Conservation (phyloP, 2,113 vertebrate species). For the Condylura cristata region DNA sequence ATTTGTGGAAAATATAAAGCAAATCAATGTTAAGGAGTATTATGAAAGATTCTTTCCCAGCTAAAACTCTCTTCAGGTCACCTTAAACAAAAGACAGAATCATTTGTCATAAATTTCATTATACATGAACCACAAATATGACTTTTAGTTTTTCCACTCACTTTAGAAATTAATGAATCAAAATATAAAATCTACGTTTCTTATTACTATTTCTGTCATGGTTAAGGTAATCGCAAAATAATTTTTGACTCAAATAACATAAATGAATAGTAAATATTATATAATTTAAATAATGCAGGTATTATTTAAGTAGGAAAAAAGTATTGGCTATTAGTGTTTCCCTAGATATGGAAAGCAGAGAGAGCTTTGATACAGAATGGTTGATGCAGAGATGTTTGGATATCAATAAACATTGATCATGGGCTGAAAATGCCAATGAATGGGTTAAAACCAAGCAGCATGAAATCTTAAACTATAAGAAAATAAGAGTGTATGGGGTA, state of each 20-base stretch:
- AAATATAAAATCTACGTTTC: neutral
- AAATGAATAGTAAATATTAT: neutral
- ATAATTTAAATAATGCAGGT: neutral
- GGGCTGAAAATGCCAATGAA: neutral
- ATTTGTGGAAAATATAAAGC: neutral
- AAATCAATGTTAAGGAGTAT: neutral
- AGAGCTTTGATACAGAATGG: neutral
- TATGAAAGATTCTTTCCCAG: neutral
- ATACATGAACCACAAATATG: neutral
- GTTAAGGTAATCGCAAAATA: neutral
- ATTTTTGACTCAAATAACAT: neutral
- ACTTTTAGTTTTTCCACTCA: neutral
- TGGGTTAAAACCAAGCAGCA: neutral
- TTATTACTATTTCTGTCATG: neutral
- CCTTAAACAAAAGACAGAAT: neutral
- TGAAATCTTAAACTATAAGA: neutral
- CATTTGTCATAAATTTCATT: neutral
- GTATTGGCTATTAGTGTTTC: neutral
- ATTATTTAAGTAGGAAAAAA: neutral
- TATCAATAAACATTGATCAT: neutral
- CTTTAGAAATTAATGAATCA: neutral
- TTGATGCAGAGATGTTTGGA: neutral
- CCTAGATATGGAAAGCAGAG: neutral
- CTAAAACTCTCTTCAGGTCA: neutral
- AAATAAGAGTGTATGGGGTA: neutral